A percentile compares a stretch with the other conserved stretches of the same genome.
phyloP scores from a whole-genome alignment of 2,888 invertebrate genomes.

The Cephus nigrinus region DNA sequence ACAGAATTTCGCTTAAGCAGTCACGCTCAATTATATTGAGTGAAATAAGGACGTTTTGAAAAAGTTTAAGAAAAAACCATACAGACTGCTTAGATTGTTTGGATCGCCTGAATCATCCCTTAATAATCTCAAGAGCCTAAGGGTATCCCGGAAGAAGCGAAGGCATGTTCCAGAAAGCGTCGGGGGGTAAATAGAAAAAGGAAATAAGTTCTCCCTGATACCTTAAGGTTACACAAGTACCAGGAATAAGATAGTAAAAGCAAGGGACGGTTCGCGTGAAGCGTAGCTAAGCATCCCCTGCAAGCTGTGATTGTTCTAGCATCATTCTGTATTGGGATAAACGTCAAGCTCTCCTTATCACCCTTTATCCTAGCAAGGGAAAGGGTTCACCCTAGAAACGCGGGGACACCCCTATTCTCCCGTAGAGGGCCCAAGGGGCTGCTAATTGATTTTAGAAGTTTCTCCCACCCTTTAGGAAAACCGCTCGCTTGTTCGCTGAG shows the following conservation, averaged over 20 bases:
- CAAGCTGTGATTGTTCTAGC: constrained; percentile 54
- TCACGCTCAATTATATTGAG: background rate
- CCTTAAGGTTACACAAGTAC: background rate
- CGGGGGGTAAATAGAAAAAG: background rate
- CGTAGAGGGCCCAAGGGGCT: constrained; percentile 28
- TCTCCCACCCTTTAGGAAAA: constrained; percentile 30
- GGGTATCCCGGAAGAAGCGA: background rate
- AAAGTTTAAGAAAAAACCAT: background rate
- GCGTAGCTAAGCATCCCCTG: constrained; percentile 30
- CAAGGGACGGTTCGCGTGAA: background rate
- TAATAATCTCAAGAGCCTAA: background rate
- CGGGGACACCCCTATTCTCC: background rate
- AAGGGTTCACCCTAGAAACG: constrained; percentile 1
- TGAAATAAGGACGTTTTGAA: background rate
- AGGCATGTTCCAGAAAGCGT: background rate
- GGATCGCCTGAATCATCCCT: background rate
- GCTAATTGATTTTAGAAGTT: constrained; percentile 65
- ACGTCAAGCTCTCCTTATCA: constrained; percentile 34
- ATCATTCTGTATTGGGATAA: constrained; percentile 36
- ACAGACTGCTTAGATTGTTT: background rate
- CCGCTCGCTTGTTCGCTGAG: background rate
- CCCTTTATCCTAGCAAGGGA: constrained; percentile 20
- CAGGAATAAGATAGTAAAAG: background rate
- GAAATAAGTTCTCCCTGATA: background rate
- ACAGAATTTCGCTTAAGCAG: background rate